These are phyloP conservation scores for Clytia hemisphaerica DNA, from an alignment of 30 jellyfish, hydroid and myxozoan genomes.

Conservation along the genomic window DNA sequence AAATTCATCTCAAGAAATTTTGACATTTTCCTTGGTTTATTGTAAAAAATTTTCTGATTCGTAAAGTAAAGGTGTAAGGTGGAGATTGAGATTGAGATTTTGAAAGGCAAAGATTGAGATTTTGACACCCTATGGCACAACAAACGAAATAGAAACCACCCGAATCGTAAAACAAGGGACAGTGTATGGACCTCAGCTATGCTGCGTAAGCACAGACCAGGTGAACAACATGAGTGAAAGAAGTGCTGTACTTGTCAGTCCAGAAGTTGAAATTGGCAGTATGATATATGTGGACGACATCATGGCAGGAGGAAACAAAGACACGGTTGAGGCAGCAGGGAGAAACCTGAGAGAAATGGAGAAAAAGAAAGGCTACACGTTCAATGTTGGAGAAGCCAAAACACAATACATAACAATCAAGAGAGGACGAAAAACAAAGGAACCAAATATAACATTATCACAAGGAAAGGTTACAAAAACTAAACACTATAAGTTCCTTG, in stretches of 20 bases:
- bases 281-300: constrained; percentile 24
- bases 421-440: constrained; percentile 6
- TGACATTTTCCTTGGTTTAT: too few species aligned
- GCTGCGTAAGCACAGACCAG: constrained; percentile 2
- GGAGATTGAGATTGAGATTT: too few species aligned
- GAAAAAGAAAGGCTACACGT: too few species aligned
- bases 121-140: constrained; percentile 11
- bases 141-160: background rate
- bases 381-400: too few species aligned
- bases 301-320: constrained; percentile 1
- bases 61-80: too few species aligned
- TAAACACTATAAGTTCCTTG: constrained; percentile 19
- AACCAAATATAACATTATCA: constrained; percentile 7
- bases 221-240: background rate
- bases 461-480: constrained; percentile 10
- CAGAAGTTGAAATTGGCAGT: constrained; percentile 4
- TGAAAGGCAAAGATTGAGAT: constrained; percentile 4
- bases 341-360: too few species aligned
- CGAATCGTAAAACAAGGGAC: constrained; percentile 33
- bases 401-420: constrained; percentile 2
- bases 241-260: constrained; percentile 3
- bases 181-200: constrained; percentile 27
- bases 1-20: too few species aligned
- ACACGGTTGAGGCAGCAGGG: too few species aligned
- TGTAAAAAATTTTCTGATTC: too few species aligned